phyloP scores from a whole-genome alignment of 2,797 vertebrate genomes.

The Malacoctenus gilli region DNA sequence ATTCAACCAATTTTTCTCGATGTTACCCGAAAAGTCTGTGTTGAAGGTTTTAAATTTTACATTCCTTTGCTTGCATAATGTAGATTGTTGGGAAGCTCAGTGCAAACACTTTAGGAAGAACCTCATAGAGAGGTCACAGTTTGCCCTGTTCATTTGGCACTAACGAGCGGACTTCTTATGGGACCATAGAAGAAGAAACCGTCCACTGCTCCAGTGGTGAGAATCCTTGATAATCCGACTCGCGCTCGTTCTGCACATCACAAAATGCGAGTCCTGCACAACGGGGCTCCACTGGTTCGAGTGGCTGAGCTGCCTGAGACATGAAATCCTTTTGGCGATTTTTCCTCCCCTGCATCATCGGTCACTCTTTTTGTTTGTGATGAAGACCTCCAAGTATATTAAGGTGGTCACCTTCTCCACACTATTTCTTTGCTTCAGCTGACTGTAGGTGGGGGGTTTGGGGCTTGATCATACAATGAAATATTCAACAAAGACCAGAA shows the following conservation, averaged over 20 bases:
- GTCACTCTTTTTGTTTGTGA: not conserved
- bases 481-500: too few relatives aligned
- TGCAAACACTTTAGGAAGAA: too few relatives aligned
- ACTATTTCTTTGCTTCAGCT: not conserved
- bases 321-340: not conserved
- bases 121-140: constrained; percentile 7
- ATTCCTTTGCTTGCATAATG: too few relatives aligned
- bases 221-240: constrained; percentile 4
- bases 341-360: not conserved
- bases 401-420: not conserved
- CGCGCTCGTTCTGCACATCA: constrained; percentile 3
- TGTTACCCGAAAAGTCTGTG: too few relatives aligned
- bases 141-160: constrained; percentile 1
- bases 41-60: too few relatives aligned
- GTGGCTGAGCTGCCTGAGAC: not conserved
- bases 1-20: too few relatives aligned
- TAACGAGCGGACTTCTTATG: constrained; percentile 1
- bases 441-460: too few relatives aligned
- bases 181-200: too few relatives aligned
- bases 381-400: not conserved
- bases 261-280: constrained; percentile 6
- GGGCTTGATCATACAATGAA: too few relatives aligned
- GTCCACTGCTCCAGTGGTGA: not conserved
- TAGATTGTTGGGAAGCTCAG: too few relatives aligned
- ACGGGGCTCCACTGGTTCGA: not conserved